These are phyloP conservation scores for Aphelenchoides bicaudatus DNA, from an alignment of 2,888 invertebrate genomes.

Conservation along the genomic window DNA sequence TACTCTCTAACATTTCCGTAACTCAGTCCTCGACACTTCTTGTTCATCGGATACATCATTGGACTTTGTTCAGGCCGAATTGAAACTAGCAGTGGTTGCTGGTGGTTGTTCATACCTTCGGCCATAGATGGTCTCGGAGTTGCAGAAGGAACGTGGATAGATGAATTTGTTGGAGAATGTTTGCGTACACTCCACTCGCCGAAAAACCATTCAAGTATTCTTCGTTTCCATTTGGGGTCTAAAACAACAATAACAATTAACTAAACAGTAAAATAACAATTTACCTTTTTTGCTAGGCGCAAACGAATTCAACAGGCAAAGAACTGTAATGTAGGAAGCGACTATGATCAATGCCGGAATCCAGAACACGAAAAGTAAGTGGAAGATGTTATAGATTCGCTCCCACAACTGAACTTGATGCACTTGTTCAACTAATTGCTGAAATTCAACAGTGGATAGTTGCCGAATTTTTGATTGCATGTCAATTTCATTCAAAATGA, in stretches of 20 bases:
- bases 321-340: conserved; percentile 40
- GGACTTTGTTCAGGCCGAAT: conserved; percentile 2
- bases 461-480: conserved; percentile 26
- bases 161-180: background rate
- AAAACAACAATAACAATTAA: background rate
- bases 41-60: no score
- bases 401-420: conserved; percentile 34
- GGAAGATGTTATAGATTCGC: conserved; percentile 44
- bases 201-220: conserved; percentile 2
- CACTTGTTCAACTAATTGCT: conserved; percentile 21
- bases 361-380: conserved; percentile 54
- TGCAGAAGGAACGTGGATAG: background rate
- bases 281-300: conserved; percentile 19
- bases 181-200: background rate
- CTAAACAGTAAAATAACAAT: background rate
- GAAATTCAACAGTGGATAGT: conserved; percentile 8
- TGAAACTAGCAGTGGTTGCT: conserved; percentile 8
- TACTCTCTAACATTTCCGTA: conserved; percentile 7
- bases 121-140: conserved; percentile 20
- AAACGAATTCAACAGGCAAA: conserved; percentile 40
- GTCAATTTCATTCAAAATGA: conserved; percentile 38
- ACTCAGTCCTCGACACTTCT: background rate
- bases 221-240: conserved; percentile 12
- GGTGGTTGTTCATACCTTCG: background rate
- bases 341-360: conserved; percentile 49